Evolutionary conservation across 2,888 invertebrate species (phyloP), one percentile per base, ranked within the genome.

Genomic region (Oscheius myriophilus): DNA sequence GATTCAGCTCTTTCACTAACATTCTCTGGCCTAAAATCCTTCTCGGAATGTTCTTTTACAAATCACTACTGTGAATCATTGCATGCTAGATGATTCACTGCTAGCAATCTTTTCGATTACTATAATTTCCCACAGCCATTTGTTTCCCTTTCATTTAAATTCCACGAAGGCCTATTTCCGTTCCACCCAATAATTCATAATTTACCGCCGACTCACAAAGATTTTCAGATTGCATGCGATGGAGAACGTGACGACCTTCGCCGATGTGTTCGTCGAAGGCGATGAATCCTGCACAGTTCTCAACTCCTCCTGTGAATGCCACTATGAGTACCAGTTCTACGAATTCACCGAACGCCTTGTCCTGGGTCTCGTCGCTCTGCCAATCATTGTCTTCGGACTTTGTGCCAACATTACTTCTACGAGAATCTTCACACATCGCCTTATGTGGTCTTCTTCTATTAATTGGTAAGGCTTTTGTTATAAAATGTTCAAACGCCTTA

Each of bases 391-490:
- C 65, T 82, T 81, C 65, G 82, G 82, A 1, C 71, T 82, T 21
- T 70, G 77, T 26, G 82, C 82, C 16, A 82, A 82, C 61, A 62
- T 84, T 16, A 77, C 81, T 3, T 81, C 81, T 0, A 77, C 82
- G 26, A 71, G 81, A 11, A 80, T 84, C 57, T 84, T 84, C 75
- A 82, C 82, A 2, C 83, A 84, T 72, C 76, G 61, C 18, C 53
- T 82, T 16, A 83, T 83, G 82, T 71, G 75, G 6, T 68, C 72
- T 23, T 80, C 81, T 0, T 79, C 79, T 21, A 82, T 83, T 69
- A 84, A 84, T 63, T 84, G 84, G 84, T 83, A 81, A 64, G 69
- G n/a, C n/a, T 82, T 33, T 33, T 33, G 4, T 33, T 9, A 33
- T n/a, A n/a, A n/a, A n/a, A n/a, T n/a, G n/a, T n/a, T n/a, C n/a